phyloP scores from a whole-genome alignment of 2,113 vertebrate genomes.

The Oreamnos americanus region DNA sequence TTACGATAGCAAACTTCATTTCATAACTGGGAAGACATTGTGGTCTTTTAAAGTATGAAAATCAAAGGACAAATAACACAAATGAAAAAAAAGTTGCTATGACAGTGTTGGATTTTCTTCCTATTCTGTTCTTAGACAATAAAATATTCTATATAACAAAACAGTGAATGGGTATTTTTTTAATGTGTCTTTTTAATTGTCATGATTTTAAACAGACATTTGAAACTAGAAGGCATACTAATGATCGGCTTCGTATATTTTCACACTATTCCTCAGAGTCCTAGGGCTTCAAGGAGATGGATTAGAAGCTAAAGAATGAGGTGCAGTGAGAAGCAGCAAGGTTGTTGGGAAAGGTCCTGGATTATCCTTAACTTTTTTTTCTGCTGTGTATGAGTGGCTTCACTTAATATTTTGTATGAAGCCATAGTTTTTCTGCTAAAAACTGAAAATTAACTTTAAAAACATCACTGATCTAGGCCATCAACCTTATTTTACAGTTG shows the following conservation, averaged over 20 bases:
- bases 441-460: background rate
- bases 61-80: background rate
- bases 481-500: background rate
- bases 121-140: background rate
- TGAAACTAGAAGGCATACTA: background rate
- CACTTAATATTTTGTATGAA: background rate
- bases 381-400: background rate
- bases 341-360: background rate
- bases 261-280: background rate
- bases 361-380: background rate
- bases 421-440: background rate
- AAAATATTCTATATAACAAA: background rate
- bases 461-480: background rate
- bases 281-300: background rate
- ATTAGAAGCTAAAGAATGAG: background rate
- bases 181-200: background rate
- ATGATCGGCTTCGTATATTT: background rate
- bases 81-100: background rate
- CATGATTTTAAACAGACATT: background rate
- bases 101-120: background rate
- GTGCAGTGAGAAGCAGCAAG: background rate
- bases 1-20: slow-evolving; percentile 14
- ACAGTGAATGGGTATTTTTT: background rate
- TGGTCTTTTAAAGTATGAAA: background rate
- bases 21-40: slow-evolving; percentile 8